Evolutionary conservation across 1,140 invertebrate species (phyloP).

Genomic region (Drosophila chauvacae): DNA sequence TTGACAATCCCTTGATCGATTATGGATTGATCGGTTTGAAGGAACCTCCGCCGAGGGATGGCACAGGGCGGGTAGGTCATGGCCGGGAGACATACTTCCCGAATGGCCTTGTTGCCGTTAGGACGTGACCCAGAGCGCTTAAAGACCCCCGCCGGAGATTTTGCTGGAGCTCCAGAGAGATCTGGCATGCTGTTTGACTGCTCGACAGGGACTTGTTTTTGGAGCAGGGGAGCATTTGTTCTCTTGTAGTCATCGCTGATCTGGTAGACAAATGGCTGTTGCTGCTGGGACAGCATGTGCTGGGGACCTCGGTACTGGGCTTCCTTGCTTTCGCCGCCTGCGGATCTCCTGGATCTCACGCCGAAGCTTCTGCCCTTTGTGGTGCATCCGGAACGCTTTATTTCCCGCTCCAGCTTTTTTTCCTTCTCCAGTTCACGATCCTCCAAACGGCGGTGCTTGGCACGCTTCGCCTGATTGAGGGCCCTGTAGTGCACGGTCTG

Average conservation of each 20-base stretch:
- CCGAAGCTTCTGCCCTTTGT: constrained; percentile 2
- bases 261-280: constrained; percentile 23
- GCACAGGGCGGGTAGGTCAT: constrained; percentile 26
- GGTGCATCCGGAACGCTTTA: not conserved
- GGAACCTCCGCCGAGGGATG: not conserved
- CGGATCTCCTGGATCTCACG: not conserved
- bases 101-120: not conserved
- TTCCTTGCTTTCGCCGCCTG: not conserved
- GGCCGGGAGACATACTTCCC: constrained; percentile 1
- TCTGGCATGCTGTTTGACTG: constrained; percentile 55
- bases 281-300: constrained; percentile 57
- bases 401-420: not conserved
- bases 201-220: not conserved
- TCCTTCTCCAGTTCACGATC: constrained; percentile 9
- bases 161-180: constrained; percentile 9
- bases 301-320: constrained; percentile 4
- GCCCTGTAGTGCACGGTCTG: constrained; percentile 56
- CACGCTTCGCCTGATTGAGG: constrained; percentile 18
- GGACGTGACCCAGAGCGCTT: not conserved
- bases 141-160: not conserved
- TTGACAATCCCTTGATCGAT: not conserved
- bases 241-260: not conserved
- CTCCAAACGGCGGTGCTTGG: constrained; percentile 4
- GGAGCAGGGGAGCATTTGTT: not conserved
- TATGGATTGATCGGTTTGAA: not conserved